Evolutionary conservation across 2,797 vertebrate genomes (phyloP), one percentile per base, ranked within the genome.

Genomic region (Smutsia temminckii): DNA sequence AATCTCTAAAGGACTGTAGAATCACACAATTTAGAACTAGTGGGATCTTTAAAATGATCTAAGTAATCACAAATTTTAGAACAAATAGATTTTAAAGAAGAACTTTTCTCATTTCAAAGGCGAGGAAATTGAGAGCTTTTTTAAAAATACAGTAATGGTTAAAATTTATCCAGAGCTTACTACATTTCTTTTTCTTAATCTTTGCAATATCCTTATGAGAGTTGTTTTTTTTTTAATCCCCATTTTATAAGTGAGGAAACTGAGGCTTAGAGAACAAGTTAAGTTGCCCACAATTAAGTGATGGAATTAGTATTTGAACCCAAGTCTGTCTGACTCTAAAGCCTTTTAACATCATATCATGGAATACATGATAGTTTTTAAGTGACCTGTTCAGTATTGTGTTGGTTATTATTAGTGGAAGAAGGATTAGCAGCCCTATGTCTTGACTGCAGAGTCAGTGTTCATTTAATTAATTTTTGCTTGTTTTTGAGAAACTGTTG

Each of bases 401-500:
- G 37, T 80, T 88, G 32, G 25, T 74, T 83, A 84, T 93, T 93
- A 72, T 64, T 81, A 89, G 18, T 95, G 55, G 34, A 55, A 79
- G 69, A 93, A 57, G 34, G 66, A 69, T 95, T 95, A 49, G 78
- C 5, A 96, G 72, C n/a, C 46, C 71, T n/a, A 42, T 81, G 16
- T 88, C 64, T 88, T 71, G n/a, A 85, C 37, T 85, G 40, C 21
- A 93, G 37, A 81, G 85, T 85, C 51, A 88, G 18, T 63, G 5
- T 79, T 96, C 57, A 29, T 71, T 84, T 80, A 74, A 84, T 68
- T 94, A 79, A 69, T 81, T 91, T 91, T 79, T 92, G n/a, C 83
- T 64, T 89, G 5, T 71, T 96, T 95, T 93, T 81, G 61, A 80
- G 25, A 85, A 94, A 91, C 8, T 69, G 20, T 95, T 91, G 34